Base-by-base conservation (phyloP, 1,140 invertebrate species). In the Sarcophaga peregrina region DNA sequence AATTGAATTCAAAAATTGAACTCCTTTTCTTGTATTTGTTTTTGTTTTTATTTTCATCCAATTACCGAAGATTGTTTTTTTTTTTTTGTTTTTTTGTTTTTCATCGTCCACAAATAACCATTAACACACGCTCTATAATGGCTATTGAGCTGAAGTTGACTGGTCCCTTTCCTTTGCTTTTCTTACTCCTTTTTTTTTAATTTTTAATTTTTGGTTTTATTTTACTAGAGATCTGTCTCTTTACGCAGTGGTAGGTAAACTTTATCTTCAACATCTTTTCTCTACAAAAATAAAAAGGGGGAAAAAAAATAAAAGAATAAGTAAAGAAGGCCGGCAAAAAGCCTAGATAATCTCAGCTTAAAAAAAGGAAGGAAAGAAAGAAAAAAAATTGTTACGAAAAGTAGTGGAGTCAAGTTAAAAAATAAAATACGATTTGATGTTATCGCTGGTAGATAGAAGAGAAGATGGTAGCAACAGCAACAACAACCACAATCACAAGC, bases 241-340 rank as follows among this genome's bases (percentile, higher is more conserved):
- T 76, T 76, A 76, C 74, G 74, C 74, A 76, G 74, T 76, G 74
- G 74, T 76, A 76, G 74, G 74, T 76, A 76, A 46, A 48, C 45
- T 48, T 76, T 76, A 76, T 76, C 74, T 76, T 76, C 48, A 48
- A 50, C 45, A 76, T 76, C 74, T n/a, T n/a, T 48, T 50, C 47
- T 75, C 45, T 75, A 11, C 15, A 15, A 17, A 48, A 75, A 73
- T 4, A 73, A 74, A 46, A 75, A 45, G 4, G 25, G 4, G 4
- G 25, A 37, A 37, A 37, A 37, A 37, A 37, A 37, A 4, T 2
- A 4, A 37, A 37, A 2, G 4, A 37, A 37, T 1, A 37, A 37
- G 25, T 37, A 37, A 37, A 37, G 25, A 37, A 37, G 25, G 1
- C 25, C 25, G 25, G 25, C 4, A 6, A 15, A 48, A 76, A 76